Evolutionary conservation across 2,888 invertebrate species (phyloP).

Genomic region (Apamea crenata): DNA sequence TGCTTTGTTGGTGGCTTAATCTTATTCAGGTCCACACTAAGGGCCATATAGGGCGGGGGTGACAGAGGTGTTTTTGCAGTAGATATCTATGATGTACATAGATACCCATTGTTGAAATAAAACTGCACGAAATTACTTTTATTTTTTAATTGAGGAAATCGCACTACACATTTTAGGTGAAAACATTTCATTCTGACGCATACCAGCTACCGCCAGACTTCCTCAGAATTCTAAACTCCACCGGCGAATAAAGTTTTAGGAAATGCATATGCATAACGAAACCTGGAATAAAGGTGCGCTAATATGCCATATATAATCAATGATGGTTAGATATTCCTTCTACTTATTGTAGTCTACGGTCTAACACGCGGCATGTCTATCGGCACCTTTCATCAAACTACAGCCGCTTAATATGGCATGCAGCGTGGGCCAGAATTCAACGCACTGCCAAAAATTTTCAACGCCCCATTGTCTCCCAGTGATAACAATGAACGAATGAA

Average conservation of each 20-base stretch:
- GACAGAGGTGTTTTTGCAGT: not conserved
- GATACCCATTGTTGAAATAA: too few species aligned
- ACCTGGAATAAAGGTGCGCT: not conserved
- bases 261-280: not conserved
- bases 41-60: not conserved
- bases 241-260: slow-evolving; percentile 11
- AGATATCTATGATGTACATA: too few species aligned
- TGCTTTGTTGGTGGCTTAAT: not conserved
- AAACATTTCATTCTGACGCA: slow-evolving; percentile 4
- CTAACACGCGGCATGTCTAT: slow-evolving; percentile 31
- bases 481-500: slow-evolving; percentile 66
- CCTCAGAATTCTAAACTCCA: not conserved
- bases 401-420: slow-evolving; percentile 53
- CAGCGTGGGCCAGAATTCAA: slow-evolving; percentile 57
- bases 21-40: not conserved
- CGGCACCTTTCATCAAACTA: slow-evolving; percentile 61
- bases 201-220: not conserved
- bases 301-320: not conserved
- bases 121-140: not conserved
- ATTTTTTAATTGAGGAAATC: not conserved
- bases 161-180: not conserved
- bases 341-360: slow-evolving; percentile 18
- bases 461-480: slow-evolving; percentile 62
- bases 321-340: slow-evolving; percentile 33
- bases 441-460: slow-evolving; percentile 63